A percentile compares a stretch with the other conserved stretches of the same genome.
Conservation (phyloP, 1,140 invertebrate genomes). For the Eumeta japonica region DNA sequence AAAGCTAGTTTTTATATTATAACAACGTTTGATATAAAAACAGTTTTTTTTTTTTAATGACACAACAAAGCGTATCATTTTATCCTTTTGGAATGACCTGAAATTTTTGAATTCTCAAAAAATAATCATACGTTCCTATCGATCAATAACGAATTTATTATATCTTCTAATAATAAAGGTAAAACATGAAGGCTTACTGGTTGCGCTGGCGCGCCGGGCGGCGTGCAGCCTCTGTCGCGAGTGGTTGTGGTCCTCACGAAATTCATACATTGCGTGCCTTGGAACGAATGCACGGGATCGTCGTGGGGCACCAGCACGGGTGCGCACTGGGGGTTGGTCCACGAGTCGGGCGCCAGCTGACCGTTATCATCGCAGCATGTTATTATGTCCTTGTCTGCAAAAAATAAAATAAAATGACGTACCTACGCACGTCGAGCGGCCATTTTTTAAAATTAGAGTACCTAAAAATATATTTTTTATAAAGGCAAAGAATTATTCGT, state of each 20-base stretch:
- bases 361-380: slow-evolving; percentile 72
- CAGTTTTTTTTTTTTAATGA: too few relatives aligned
- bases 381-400: slow-evolving; percentile 64
- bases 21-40: too few relatives aligned
- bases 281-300: slow-evolving; percentile 75
- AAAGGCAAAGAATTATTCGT: too few relatives aligned
- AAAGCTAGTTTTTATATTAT: too few relatives aligned
- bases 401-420: not conserved
- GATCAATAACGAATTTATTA: too few relatives aligned
- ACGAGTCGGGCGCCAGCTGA: slow-evolving; percentile 53
- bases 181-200: slow-evolving; percentile 56
- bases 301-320: slow-evolving; percentile 80
- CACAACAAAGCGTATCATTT: too few relatives aligned
- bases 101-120: too few relatives aligned
- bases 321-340: slow-evolving; percentile 68
- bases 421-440: not conserved
- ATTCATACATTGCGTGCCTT: slow-evolving; percentile 76
- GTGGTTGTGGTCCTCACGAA: slow-evolving; percentile 80
- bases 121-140: too few relatives aligned
- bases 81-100: too few relatives aligned
- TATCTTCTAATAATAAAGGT: not conserved
- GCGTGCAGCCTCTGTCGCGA: slow-evolving; percentile 65
- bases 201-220: slow-evolving; percentile 66
- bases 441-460: not conserved
- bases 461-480: too few relatives aligned